These are phyloP conservation scores for Lophura nycthemera DNA, from an alignment of 2,113 vertebrate genomes.

Conservation along the genomic window DNA sequence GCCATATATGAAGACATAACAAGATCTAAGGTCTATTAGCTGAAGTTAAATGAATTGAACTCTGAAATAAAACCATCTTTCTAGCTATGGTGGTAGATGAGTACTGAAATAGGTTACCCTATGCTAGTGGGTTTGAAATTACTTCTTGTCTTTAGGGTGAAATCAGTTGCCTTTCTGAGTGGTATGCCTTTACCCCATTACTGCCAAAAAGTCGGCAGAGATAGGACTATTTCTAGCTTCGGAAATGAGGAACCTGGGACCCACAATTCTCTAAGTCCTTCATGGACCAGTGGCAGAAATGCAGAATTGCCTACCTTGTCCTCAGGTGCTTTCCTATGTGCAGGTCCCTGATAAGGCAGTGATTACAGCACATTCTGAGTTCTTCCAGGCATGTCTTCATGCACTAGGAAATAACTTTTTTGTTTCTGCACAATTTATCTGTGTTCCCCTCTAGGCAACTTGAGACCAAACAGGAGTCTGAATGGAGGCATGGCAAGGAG, in stretches of 20 bases:
- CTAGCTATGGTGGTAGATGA: not conserved
- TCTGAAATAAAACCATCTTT: conserved; percentile 20
- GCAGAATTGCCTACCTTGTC: not conserved
- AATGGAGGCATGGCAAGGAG: not conserved
- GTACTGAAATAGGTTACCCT: not conserved
- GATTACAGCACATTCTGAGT: not conserved
- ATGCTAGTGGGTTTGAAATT: not conserved
- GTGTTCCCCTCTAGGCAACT: not conserved
- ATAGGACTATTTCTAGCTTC: not conserved
- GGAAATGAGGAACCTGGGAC: not conserved
- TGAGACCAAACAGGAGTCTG: not conserved
- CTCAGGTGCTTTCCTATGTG: not conserved
- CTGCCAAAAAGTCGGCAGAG: not conserved
- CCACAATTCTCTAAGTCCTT: not conserved
- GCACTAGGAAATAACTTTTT: not conserved
- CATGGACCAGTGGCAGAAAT: not conserved
- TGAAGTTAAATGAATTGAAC: conserved; percentile 30
- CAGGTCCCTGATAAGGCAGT: not conserved
- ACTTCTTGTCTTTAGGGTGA: not conserved
- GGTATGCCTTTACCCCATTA: not conserved
- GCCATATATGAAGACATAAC: not conserved
- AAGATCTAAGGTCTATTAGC: not conserved
- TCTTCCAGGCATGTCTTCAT: not conserved
- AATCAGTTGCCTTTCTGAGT: not conserved
- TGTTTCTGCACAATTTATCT: not conserved